Evolutionary conservation across 1,140 invertebrate species (phyloP), one percentile per base, ranked within the genome.

Genomic region (Neomicropteryx cornuta): DNA sequence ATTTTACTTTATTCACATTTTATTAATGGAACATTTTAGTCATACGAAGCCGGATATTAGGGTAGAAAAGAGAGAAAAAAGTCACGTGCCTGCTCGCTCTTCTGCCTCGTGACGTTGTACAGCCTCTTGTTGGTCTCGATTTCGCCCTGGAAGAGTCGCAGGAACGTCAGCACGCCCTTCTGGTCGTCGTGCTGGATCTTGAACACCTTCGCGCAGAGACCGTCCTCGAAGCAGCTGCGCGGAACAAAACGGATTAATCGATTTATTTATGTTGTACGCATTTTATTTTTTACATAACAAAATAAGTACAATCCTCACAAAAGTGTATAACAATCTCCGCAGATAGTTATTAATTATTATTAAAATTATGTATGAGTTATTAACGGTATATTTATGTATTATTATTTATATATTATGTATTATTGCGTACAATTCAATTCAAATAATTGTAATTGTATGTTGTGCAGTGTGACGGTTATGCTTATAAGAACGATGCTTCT

Each of bases 181-280:
- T 90, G 85, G 52, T 88, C 84, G 49, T 97, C 84, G 51, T 97
- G 90, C 29, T 87, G 74, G 17, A 95, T 82, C 75, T 98, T 96
- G 53, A 97, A 97, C 3, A 82, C 87, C 51, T 83, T 75, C 0
- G 83, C 87, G 43, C 80, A 85, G 4, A 94, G 60, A 44, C 83
- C 69, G 6, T 73, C 53, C 1, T 62, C 66, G 47, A 75, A 75
- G 41, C 56, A n/a, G n/a, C n/a, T 52, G 10, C 51, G 39, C 4
- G 47, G 39, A 43, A 24, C 39, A 6, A 36, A 27, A 33, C 37
- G 4, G 14, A 21, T 36, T 11, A 8, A 18, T 34, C 34, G 21
- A 24, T 27, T 38, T 29, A 18, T 36, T 8, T 27, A 33, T 10
- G 38, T 20, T 20, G 16, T 5, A 16, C 31, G 10, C 1, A 27